Evolutionary conservation across 2,113 vertebrate genomes (phyloP), one percentile per base, ranked within the genome.

Genomic region (Lepidothrix coronata): DNA sequence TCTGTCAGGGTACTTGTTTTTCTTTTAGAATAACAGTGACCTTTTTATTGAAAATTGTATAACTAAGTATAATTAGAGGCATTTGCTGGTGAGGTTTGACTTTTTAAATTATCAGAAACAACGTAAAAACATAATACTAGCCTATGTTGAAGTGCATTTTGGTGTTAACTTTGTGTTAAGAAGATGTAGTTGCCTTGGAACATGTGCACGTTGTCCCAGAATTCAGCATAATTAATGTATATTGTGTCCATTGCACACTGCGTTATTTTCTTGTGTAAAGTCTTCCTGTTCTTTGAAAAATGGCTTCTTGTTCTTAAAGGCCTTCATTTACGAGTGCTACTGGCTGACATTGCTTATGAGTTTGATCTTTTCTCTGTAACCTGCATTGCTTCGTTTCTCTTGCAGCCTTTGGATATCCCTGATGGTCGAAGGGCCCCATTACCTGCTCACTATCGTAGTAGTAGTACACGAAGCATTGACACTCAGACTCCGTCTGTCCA

Each of bases 401-500:
- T 92, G 12, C 97, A 99, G 99, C 97, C 98, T 55, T 91, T 99
- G 98, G 99, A 99, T 18, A 98, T 98, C 61, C 98, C 98, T 0
- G 99, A 99, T 4, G 99, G 99, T 25, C 99, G 99, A 24, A 97
- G 99, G 55, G 99, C 99, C 18, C 99, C 99, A 0, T 98, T 99
- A 46, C 99, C 99, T 16, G 98, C 98, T 33, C 98, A 98, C 95
- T 99, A 98, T 85, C 98, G 98, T 55, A 98, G 99, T 94, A 98
- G 98, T n/a, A 99, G 98, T 46, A 99, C 98, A 0, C 99, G 99
- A 8, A 99, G 99, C 98, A 98, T 99, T 7, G 99, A 99, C 97
- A 99, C 99, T 0, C 99, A 99, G 98, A 99, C 99, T 7, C 99
- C 99, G 0, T 99, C 99, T 8, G 99, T 98, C 41, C 92, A 99